phyloP scores from a whole-genome alignment of 92 coral and sea anemone genomes.

The Nematostella vectensis region DNA sequence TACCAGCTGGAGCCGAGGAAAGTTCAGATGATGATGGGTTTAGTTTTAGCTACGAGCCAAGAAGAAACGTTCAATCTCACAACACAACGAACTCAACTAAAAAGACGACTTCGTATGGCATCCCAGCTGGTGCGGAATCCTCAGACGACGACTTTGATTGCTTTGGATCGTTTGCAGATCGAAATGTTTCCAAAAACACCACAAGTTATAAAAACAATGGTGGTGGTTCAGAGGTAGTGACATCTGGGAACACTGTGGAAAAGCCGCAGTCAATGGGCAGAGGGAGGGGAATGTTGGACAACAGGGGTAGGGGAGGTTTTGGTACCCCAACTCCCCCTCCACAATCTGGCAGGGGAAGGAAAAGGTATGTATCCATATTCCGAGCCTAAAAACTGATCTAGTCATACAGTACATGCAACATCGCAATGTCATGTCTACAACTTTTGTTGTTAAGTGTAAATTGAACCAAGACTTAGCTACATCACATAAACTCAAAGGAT shows the following conservation, averaged over 20 bases:
- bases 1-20: conserved; percentile 90
- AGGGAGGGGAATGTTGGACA: conserved; percentile 35
- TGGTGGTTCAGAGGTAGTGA: too few species aligned
- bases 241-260: too few species aligned
- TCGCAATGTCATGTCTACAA: too few species aligned
- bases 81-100: background rate
- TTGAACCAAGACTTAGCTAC: too few species aligned
- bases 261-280: too few species aligned
- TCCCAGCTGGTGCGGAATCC: conserved; percentile 4
- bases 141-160: background rate
- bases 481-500: too few species aligned
- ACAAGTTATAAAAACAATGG: too few species aligned
- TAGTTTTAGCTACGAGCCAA: conserved; percentile 11
- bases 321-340: conserved; percentile 3
- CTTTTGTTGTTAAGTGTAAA: too few species aligned
- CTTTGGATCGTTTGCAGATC: background rate
- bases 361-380: background rate
- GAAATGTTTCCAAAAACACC: too few species aligned
- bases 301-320: conserved; percentile 9
- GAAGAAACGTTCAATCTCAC: too few species aligned
- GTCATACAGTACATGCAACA: too few species aligned
- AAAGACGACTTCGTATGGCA: conserved; percentile 4
- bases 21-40: conserved; percentile 78
- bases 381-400: too few species aligned
- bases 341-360: background rate